Conservation (phyloP, 2,888 invertebrate species). For the Chironomus riparius region DNA sequence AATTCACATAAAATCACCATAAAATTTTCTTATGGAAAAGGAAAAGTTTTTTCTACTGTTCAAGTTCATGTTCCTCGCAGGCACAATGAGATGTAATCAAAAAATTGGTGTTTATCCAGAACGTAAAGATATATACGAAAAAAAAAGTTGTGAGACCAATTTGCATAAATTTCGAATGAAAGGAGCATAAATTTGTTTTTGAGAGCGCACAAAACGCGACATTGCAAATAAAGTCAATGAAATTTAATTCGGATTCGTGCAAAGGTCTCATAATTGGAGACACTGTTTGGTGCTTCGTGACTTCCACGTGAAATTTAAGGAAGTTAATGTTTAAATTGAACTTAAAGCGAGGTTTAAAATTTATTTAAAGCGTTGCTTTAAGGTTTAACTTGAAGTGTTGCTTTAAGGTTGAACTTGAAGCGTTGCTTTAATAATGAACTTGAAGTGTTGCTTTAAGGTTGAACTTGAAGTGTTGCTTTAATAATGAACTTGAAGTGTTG, state of each 20-base stretch:
- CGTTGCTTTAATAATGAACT: too few species aligned
- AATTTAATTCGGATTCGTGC: background rate
- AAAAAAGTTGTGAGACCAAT: background rate
- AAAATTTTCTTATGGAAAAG: background rate
- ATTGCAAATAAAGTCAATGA: background rate
- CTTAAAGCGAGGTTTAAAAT: too few species aligned
- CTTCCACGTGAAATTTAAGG: background rate
- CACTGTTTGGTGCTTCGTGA: background rate
- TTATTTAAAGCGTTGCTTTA: too few species aligned
- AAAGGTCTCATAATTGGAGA: background rate
- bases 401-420: too few species aligned
- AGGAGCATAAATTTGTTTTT: background rate
- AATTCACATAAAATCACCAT: background rate
- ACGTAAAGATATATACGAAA: background rate
- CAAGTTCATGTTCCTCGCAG: constrained; percentile 7
- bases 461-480: too few species aligned
- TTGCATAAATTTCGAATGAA: constrained; percentile 11
- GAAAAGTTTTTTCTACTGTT: background rate
- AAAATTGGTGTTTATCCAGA: constrained; percentile 13
- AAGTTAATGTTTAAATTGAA: too few species aligned
- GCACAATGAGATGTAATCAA: constrained; percentile 16
- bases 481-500: too few species aligned
- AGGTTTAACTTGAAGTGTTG: too few species aligned
- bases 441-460: too few species aligned
- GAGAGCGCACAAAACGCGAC: too few species aligned